Percentiles rank a stretch among this genome's conserved stretches.
Conservation (phyloP, 92 coral and sea anemone genomes). For the Porites divaricata region DNA sequence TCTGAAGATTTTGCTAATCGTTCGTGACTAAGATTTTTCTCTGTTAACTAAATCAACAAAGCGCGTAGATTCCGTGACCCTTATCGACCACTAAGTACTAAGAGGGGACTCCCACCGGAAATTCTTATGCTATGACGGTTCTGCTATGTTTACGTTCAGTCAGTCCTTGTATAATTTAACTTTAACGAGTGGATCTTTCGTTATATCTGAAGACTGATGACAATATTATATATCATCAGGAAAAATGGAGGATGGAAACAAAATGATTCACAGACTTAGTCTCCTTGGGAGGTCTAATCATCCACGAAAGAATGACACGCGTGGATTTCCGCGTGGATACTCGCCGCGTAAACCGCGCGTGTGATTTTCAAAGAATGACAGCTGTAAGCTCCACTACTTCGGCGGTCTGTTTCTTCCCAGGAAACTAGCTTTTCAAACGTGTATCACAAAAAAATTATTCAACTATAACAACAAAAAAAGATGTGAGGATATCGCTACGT, state of each 20-base stretch:
- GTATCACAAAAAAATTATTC: too few species aligned
- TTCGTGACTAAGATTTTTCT: not conserved
- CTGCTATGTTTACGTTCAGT: slow-evolving; percentile 10
- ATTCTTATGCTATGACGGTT: slow-evolving; percentile 9
- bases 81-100: not conserved
- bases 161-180: not conserved
- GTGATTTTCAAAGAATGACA: too few species aligned
- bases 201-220: not conserved
- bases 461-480: too few species aligned
- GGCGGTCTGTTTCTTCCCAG: too few species aligned
- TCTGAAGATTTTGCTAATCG: not conserved
- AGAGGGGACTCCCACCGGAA: slow-evolving; percentile 27
- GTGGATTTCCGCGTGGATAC: not conserved
- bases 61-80: slow-evolving; percentile 22
- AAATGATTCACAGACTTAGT: not conserved
- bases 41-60: not conserved
- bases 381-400: too few species aligned
- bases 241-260: not conserved
- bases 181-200: not conserved
- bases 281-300: not conserved
- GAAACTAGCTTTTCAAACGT: not conserved
- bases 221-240: not conserved
- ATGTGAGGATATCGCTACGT: too few species aligned
- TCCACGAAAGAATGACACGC: not conserved
- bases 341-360: not conserved